Evolutionary conservation across 2,113 vertebrate genomes (phyloP).

Genomic region (Motacilla alba): DNA sequence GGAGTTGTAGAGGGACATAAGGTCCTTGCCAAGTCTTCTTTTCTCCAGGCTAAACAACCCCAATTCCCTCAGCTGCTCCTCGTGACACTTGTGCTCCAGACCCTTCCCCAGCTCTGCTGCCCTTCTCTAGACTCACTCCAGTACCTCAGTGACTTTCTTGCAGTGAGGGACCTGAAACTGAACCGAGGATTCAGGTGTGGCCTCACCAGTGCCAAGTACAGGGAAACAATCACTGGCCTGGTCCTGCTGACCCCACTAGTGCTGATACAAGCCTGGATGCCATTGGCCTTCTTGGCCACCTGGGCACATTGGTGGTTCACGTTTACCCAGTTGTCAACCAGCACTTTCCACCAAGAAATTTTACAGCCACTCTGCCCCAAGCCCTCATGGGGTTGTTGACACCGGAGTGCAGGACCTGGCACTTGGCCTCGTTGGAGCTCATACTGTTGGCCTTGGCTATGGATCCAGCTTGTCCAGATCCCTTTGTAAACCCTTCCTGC

Average conservation of each 20-base stretch:
- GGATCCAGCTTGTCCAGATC: neutral
- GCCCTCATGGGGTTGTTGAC: neutral
- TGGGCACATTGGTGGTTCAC: neutral
- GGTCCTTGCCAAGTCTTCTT: rapidly evolving
- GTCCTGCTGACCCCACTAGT: neutral
- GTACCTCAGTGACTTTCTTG: neutral
- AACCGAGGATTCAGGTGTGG: rapidly evolving
- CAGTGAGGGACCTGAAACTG: neutral
- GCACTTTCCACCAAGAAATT: neutral
- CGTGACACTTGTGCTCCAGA: neutral
- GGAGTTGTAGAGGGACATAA: neutral
- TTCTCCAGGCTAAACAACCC: neutral
- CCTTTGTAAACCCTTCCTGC: neutral
- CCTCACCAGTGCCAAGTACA: rapidly evolving
- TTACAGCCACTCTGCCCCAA: neutral
- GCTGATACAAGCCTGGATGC: neutral
- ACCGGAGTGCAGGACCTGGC: no score
- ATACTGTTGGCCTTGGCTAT: rapidly evolving
- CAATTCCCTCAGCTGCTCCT: neutral
- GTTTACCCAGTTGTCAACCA: neutral
- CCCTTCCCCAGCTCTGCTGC: neutral
- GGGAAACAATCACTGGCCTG: neutral
- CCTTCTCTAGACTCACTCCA: neutral
- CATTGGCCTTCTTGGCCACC: neutral
- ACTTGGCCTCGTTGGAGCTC: neutral